Evolutionary conservation across 2,797 vertebrate genomes (phyloP).

Genomic region (Sternarchorhynchus goeldii): DNA sequence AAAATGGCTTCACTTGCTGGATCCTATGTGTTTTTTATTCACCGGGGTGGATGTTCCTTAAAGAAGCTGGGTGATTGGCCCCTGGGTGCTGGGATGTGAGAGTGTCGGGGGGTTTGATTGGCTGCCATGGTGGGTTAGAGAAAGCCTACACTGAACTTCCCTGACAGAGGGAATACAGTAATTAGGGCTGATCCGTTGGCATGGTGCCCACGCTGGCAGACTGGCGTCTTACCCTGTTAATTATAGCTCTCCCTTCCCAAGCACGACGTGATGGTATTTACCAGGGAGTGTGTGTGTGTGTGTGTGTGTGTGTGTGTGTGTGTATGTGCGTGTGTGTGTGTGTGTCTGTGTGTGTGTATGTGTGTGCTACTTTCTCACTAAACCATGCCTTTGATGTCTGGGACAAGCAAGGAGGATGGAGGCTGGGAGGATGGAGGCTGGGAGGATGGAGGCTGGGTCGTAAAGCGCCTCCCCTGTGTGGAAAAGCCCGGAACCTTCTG

Average conservation of each 20-base stretch:
- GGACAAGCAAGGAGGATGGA: background rate
- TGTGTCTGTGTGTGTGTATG: conserved; percentile 12
- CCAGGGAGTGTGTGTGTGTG: conserved; percentile 48
- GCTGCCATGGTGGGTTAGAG: conserved; percentile 64
- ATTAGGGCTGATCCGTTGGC: conserved; percentile 89
- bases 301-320: conserved; percentile 22
- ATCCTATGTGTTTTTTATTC: conserved; percentile 27
- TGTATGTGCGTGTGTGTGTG: no score
- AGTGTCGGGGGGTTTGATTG: conserved; percentile 44
- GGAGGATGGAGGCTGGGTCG: conserved; percentile 7
- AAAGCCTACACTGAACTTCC: conserved; percentile 80
- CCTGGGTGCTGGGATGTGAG: conserved; percentile 36
- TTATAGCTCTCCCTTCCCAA: conserved; percentile 77
- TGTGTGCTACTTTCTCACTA: conserved; percentile 23
- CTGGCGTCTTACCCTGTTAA: conserved; percentile 81
- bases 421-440: conserved; percentile 42
- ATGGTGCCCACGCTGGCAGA: conserved; percentile 74
- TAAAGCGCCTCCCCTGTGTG: conserved; percentile 11
- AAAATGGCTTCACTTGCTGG: no score
- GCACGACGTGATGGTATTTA: conserved; percentile 59
- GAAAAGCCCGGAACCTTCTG: no score
- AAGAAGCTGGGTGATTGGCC: conserved; percentile 48
- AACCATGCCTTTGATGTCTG: conserved; percentile 52
- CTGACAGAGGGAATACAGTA: conserved; percentile 83
- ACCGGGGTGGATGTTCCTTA: conserved; percentile 47